Evolutionary conservation across 2,888 invertebrate species (phyloP).

Genomic region (Rhopalosiphum nymphaeae): DNA sequence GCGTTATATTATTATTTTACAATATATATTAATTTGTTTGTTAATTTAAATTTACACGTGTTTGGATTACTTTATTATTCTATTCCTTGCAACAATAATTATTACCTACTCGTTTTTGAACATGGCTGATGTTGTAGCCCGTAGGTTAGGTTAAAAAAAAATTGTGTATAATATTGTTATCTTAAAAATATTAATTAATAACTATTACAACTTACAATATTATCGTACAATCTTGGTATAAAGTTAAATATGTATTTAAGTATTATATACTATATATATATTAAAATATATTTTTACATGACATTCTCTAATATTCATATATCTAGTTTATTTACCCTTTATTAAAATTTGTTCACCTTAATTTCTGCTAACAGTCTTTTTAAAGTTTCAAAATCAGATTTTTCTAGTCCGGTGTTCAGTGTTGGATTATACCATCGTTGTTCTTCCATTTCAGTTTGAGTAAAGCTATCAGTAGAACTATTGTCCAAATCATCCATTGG

Average conservation of each 20-base stretch:
- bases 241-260: background rate
- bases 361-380: background rate
- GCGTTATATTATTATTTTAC: too few species aligned
- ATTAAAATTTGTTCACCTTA: conserved; percentile 7
- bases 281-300: background rate
- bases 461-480: conserved; percentile 44
- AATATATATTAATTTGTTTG: too few species aligned
- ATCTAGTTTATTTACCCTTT: background rate
- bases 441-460: conserved; percentile 36
- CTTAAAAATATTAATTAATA: background rate
- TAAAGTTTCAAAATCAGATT: conserved; percentile 1
- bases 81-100: too few species aligned
- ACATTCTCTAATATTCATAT: background rate
- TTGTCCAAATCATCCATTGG: conserved; percentile 8
- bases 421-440: conserved; percentile 41
- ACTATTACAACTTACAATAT: background rate
- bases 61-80: too few species aligned
- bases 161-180: background rate
- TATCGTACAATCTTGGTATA: background rate
- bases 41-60: too few species aligned
- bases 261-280: too few species aligned
- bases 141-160: too few species aligned
- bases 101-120: background rate
- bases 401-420: background rate
- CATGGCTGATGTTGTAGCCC: background rate